A percentile compares a stretch with the other conserved stretches of the same genome.
Evolutionary conservation across 2,888 invertebrate species (phyloP).

Genomic region (Lasius fuliginosus): DNA sequence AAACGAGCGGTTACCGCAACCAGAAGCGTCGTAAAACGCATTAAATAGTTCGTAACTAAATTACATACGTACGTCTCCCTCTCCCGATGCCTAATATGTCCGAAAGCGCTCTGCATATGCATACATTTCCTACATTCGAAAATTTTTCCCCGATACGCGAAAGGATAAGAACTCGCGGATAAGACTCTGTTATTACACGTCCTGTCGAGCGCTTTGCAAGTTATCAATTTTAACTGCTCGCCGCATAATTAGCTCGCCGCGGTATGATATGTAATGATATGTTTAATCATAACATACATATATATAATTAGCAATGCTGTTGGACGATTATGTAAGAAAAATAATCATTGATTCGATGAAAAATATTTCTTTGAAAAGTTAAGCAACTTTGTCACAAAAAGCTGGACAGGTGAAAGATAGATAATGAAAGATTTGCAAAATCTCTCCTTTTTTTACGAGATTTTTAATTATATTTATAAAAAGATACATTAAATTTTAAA

Average conservation of each 20-base stretch:
- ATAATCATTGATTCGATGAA: conserved; percentile 2
- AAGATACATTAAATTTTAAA: background rate
- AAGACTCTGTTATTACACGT: conserved; percentile 4
- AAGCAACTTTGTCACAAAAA: background rate
- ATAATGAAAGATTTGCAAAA: background rate
- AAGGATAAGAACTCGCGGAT: conserved; percentile 7
- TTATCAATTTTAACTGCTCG: background rate
- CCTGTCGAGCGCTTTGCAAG: background rate
- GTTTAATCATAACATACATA: background rate
- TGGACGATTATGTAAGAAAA: background rate
- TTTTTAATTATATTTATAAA: background rate
- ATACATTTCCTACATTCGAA: conserved; percentile 42
- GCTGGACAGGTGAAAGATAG: background rate
- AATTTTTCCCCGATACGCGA: conserved; percentile 26
- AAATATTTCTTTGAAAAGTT: background rate
- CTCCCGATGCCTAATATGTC: conserved; percentile 23
- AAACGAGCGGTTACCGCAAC: conserved; percentile 72
- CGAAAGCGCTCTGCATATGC: conserved; percentile 41
- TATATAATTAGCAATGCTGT: background rate
- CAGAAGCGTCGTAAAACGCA: conserved; percentile 70
- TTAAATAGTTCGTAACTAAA: conserved; percentile 76
- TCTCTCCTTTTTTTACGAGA: background rate
- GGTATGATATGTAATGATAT: background rate
- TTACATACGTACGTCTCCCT: conserved; percentile 50
- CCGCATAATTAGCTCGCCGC: background rate